These are phyloP conservation scores for Rhynchonycteris naso DNA, from an alignment of 2,797 vertebrate species.

Conservation along the genomic window DNA sequence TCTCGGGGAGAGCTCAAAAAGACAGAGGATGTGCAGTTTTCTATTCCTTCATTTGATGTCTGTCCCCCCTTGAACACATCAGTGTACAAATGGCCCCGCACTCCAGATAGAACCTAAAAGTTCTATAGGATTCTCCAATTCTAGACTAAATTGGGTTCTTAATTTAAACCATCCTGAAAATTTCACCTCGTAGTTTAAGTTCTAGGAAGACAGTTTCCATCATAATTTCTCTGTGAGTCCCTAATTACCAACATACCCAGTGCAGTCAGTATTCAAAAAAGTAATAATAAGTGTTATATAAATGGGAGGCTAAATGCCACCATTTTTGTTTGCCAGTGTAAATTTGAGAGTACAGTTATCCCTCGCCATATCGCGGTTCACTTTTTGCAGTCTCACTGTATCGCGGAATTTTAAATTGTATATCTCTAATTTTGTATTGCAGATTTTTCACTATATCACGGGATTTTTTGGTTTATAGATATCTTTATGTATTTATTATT, in stretches of 20 bases:
- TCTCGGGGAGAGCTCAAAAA: not conserved
- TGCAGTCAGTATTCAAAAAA: too few relatives aligned
- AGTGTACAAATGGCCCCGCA: not conserved
- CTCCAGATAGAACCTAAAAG: not conserved
- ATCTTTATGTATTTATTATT: too few relatives aligned
- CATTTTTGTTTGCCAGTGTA: fast-evolving
- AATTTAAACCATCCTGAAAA: not conserved
- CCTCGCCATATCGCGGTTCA: too few relatives aligned
- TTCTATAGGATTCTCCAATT: not conserved
- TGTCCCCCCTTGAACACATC: not conserved
- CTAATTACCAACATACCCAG: not conserved
- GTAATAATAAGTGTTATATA: not conserved
- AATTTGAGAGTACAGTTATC: too few relatives aligned
- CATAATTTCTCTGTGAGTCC: not conserved
- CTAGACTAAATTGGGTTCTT: not conserved
- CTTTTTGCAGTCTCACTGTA: too few relatives aligned
- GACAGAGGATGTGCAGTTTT: fast-evolving
- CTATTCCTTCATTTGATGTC: not conserved
- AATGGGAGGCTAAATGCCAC: not conserved
- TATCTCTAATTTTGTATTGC: too few relatives aligned
- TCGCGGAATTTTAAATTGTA: too few relatives aligned
- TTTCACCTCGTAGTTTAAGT: not conserved
- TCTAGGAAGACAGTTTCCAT: not conserved
- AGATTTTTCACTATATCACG: too few relatives aligned
- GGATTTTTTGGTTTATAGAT: too few relatives aligned